A percentile compares a stretch with the other conserved stretches of the same genome.
phyloP scores from a whole-genome alignment of 2,888 invertebrate species.

The Galeruca laticollis region DNA sequence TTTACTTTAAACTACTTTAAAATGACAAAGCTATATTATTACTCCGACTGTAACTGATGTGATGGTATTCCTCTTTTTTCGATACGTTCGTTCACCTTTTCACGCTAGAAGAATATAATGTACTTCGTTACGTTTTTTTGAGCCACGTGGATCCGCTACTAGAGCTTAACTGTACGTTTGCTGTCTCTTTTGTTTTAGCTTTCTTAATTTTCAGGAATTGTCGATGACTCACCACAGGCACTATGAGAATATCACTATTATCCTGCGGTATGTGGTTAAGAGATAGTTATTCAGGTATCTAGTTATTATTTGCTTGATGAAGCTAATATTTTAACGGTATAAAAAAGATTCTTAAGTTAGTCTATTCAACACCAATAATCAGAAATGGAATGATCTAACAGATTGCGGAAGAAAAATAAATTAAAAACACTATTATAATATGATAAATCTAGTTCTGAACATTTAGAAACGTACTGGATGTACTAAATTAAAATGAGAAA shows the following conservation, averaged over 20 bases:
- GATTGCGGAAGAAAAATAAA: no score
- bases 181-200: conserved; percentile 3
- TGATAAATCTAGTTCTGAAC: no score
- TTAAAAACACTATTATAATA: no score
- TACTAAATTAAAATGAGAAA: no score
- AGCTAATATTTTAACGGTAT: no score
- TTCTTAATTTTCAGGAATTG: background rate
- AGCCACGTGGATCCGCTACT: conserved; percentile 17
- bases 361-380: no score
- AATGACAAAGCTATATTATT: conserved; percentile 30
- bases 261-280: background rate
- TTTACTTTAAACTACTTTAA: conserved; percentile 22
- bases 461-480: no score
- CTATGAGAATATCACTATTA: background rate
- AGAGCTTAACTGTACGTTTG: background rate
- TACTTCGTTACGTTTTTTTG: conserved; percentile 10
- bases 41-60: conserved; percentile 35
- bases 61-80: conserved; percentile 27
- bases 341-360: no score
- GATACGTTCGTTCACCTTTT: conserved; percentile 36
- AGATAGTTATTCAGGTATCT: background rate
- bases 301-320: no score
- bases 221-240: background rate
- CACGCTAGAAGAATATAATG: conserved; percentile 32
- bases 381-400: no score